These are phyloP conservation scores for Ylistrum balloti DNA, from an alignment of 1,140 invertebrate species.

Conservation along the genomic window DNA sequence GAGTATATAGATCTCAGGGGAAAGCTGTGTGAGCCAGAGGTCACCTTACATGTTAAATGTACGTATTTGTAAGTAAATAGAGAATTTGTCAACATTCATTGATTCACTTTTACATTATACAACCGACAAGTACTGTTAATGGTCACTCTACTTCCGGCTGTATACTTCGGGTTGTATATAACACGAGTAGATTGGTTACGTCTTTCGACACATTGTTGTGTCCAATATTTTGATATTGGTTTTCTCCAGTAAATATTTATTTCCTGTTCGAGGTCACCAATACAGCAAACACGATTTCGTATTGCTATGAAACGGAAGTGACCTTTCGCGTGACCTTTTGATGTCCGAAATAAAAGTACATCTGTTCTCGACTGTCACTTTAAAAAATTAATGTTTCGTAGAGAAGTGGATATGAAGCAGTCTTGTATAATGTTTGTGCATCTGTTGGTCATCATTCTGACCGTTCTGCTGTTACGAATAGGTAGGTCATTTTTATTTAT, in stretches of 20 bases:
- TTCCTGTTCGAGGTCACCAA: background rate
- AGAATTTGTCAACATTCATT: no score
- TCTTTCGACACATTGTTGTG: background rate
- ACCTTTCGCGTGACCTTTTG: background rate
- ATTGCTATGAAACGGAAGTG: background rate
- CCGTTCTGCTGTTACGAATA: background rate
- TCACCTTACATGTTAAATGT: no score
- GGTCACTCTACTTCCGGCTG: background rate
- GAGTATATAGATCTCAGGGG: no score
- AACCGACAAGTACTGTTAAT: no score
- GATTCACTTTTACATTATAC: no score
- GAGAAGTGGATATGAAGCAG: background rate
- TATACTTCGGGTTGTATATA: background rate
- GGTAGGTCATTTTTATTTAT: background rate
- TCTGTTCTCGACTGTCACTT: background rate
- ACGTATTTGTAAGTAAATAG: no score
- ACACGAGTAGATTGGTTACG: background rate
- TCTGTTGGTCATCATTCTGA: background rate
- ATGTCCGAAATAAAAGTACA: background rate
- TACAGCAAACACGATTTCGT: background rate
- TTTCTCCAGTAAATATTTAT: background rate
- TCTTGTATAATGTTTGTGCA: background rate
- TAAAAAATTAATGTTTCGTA: background rate
- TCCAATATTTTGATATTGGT: background rate
- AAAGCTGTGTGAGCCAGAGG: no score